These are phyloP conservation scores for Alligator mississippiensis DNA, from an alignment of 2,113 vertebrate species.

Conservation along the genomic window DNA sequence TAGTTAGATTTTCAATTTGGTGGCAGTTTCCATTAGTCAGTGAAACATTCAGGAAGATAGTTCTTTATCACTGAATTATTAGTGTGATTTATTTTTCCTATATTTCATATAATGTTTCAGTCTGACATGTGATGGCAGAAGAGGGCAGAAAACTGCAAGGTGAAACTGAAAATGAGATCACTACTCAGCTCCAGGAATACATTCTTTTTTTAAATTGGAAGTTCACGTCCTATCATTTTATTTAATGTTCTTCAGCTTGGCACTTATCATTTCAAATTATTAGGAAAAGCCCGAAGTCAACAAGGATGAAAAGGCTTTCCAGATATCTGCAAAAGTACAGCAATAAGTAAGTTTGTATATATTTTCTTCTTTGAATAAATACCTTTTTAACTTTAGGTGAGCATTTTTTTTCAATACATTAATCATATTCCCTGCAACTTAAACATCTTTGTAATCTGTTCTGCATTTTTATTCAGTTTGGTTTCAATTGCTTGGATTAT, in stretches of 20 bases:
- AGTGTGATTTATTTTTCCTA: neutral
- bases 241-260: neutral
- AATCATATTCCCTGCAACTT: neutral
- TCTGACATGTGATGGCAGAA: conserved; percentile 21
- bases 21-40: neutral
- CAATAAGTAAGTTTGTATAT: neutral
- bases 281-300: neutral
- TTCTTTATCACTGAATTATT: neutral
- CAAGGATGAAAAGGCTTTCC: neutral
- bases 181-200: neutral
- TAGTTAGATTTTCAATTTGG: neutral
- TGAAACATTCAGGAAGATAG: neutral
- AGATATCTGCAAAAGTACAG: neutral
- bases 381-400: neutral
- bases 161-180: neutral
- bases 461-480: neutral
- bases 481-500: neutral
- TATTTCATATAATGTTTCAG: neutral
- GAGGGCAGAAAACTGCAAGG: neutral
- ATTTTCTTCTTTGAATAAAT: neutral
- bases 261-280: neutral
- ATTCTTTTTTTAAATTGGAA: neutral
- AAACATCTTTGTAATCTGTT: neutral
- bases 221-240: neutral
- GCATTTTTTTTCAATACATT: neutral